Base-by-base conservation (phyloP, 2,888 invertebrate genomes). In the Stenodera caucasica region DNA sequence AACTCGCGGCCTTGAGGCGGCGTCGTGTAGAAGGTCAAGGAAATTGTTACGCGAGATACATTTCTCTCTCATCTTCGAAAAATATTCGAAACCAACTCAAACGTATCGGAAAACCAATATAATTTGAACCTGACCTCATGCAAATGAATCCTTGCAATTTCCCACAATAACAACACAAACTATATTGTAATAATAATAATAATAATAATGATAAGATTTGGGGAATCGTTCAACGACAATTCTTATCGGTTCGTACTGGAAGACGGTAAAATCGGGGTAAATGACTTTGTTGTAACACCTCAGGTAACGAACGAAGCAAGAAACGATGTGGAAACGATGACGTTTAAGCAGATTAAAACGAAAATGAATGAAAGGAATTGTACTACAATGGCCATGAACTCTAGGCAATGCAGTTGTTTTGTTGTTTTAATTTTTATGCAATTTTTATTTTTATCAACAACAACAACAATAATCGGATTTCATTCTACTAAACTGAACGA, bases 21-120 rank as follows among this genome's bases (percentile, higher is more conserved):
- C 63, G 58, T 63, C 59, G 45, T 60, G 58, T 51, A 61, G 59
- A 70, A 72, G 75, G 75, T 73, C 74, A 75, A 74, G 75, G 74
- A 70, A 68, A 70, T 67, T 71, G 71, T 73, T 74, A 72, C 72
- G 71, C 71, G 71, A 73, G 72, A 69, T 67, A 71, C 63, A 67
- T 69, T 61, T 60, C 33, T 35, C 33, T 35, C 35, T 11, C 33
- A 51, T 32, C 45, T 12, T 45, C 23, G 23, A 11, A 4, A 23
- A 5, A 26, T 4, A 26, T 26, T 26, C 2, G 5, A 2, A 26
- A 26, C 52, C 14, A 15, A 45, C 14, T 49, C 33, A 30, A 54
- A 54, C 53, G 52, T 49, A n/a, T n/a, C n/a, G n/a, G n/a, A n/a
- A n/a, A n/a, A n/a, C n/a, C n/a, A n/a, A 64, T 51, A 50, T 40